Conservation (phyloP, 2,888 invertebrate genomes). For the Dasysyrphus tricinctus region DNA sequence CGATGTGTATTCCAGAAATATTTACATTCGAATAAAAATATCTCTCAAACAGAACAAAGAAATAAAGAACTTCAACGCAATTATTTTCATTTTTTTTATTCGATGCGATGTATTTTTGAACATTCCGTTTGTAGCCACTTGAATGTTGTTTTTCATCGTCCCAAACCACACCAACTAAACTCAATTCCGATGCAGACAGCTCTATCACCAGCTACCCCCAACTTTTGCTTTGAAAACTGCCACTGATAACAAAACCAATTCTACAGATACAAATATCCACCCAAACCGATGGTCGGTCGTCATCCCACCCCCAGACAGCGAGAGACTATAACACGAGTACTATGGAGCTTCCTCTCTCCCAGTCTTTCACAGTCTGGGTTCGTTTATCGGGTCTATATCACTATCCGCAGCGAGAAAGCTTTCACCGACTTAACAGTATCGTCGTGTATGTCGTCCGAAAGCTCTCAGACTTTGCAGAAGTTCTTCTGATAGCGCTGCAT, state of each 20-base stretch:
- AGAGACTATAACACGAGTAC: not conserved
- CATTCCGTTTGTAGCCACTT: constrained; percentile 53
- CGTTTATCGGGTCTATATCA: constrained; percentile 51
- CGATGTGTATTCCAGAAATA: constrained; percentile 54
- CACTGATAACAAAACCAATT: constrained; percentile 63
- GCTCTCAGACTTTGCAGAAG: constrained; percentile 68
- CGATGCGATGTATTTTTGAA: not conserved
- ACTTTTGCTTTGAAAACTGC: constrained; percentile 46
- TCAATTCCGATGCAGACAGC: constrained; percentile 47
- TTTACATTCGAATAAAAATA: constrained; percentile 72
- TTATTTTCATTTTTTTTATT: not conserved
- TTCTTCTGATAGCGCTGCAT: constrained; percentile 74
- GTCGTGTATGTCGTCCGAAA: too few species aligned
- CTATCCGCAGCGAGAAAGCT: constrained; percentile 69
- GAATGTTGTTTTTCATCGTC: constrained; percentile 43
- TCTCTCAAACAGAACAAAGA: constrained; percentile 57
- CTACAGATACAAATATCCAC: constrained; percentile 23
- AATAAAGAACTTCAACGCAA: constrained; percentile 46
- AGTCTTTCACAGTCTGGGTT: constrained; percentile 42
- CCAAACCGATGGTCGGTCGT: too few species aligned
- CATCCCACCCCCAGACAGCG: constrained; percentile 14
- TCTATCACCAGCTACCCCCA: constrained; percentile 37
- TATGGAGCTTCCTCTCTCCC: constrained; percentile 50
- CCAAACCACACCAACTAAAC: constrained; percentile 17
- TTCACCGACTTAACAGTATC: constrained; percentile 31